A percentile compares a stretch with the other conserved stretches of the same genome.
These are phyloP conservation scores for Xiphophorus birchmanni DNA, from an alignment of 2,797 vertebrate species.

Conservation along the genomic window DNA sequence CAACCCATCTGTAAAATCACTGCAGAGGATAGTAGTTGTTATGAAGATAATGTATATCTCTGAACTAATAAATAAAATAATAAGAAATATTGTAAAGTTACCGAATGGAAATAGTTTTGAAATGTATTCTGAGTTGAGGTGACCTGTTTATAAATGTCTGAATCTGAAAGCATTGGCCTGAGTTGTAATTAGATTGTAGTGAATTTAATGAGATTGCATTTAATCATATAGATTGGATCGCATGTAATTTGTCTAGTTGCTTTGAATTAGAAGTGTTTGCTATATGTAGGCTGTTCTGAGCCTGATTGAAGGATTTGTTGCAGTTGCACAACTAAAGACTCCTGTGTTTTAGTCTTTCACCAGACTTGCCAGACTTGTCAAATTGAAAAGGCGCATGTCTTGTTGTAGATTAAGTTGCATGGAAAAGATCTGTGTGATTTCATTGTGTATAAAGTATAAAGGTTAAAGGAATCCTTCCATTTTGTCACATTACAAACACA, in stretches of 20 bases:
- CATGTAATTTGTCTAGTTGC: background rate
- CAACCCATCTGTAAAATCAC: background rate
- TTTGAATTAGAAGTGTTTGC: background rate
- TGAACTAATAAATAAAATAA: background rate
- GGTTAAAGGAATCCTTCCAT: background rate
- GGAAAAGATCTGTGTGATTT: background rate
- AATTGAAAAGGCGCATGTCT: background rate
- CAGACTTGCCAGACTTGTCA: background rate
- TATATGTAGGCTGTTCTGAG: background rate
- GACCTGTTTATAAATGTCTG: background rate
- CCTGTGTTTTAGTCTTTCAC: background rate
- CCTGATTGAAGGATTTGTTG: background rate
- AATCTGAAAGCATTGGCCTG: background rate
- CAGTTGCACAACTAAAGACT: background rate
- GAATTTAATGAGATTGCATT: background rate
- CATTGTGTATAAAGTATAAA: background rate
- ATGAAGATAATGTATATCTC: background rate
- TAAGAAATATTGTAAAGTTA: background rate
- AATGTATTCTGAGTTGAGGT: background rate
- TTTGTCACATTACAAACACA: background rate
- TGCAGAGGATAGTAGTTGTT: background rate
- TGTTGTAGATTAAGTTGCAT: background rate
- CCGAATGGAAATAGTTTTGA: background rate
- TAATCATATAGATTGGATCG: background rate
- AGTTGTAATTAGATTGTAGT: background rate